phyloP scores from a whole-genome alignment of 35 echinoderm and acorn worm species.

The Strongylocentrotus purpuratus region DNA sequence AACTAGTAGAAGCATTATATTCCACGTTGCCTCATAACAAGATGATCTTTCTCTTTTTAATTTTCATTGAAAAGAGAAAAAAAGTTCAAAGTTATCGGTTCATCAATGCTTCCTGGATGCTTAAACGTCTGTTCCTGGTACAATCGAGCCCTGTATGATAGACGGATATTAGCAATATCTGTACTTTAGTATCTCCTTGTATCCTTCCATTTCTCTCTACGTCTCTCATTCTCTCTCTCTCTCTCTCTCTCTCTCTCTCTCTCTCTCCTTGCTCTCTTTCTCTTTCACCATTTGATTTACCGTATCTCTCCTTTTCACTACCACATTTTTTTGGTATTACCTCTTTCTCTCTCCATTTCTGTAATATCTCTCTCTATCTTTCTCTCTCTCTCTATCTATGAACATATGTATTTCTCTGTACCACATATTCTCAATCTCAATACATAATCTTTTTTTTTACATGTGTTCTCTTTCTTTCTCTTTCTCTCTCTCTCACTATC shows the following conservation, averaged over 20 bases:
- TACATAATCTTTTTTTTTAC: neutral
- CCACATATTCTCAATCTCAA: too few relatives aligned
- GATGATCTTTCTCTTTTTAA: neutral
- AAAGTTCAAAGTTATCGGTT: neutral
- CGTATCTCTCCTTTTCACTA: too few relatives aligned
- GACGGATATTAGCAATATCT: slow-evolving; percentile 5
- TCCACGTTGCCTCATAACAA: neutral
- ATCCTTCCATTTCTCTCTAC: neutral
- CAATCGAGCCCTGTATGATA: neutral
- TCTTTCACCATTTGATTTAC: neutral
- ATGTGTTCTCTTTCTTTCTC: neutral
- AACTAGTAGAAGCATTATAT: neutral
- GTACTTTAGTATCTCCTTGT: neutral
- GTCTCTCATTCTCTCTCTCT: neutral
- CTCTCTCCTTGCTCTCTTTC: neutral
- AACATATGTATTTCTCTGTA: too few relatives aligned
- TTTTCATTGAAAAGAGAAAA: slow-evolving; percentile 1
- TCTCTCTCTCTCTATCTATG: neutral
- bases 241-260: neutral
- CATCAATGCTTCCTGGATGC: neutral
- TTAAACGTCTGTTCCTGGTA: neutral
- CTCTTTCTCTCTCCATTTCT: neutral
- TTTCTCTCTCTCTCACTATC: neutral
- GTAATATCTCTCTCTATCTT: neutral
- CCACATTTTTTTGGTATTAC: too few relatives aligned